Conservation (phyloP, 2,888 invertebrate genomes). For the Drosophila pegasa region DNA sequence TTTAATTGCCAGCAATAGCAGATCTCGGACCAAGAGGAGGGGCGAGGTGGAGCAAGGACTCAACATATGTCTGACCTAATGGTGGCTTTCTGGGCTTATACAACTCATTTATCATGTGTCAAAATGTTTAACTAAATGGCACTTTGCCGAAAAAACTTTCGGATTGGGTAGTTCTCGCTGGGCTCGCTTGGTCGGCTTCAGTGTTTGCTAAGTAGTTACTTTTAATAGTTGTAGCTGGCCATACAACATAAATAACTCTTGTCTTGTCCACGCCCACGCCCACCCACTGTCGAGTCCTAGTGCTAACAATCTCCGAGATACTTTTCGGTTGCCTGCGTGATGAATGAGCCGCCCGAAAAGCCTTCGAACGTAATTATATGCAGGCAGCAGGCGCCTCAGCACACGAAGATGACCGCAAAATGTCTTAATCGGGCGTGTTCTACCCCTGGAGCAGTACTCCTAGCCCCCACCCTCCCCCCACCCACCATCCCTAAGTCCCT, state of each 20-base stretch:
- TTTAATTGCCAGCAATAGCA: slow-evolving; percentile 67
- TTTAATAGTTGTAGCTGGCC: slow-evolving; percentile 72
- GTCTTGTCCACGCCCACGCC: slow-evolving; percentile 17
- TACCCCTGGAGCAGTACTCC: background rate
- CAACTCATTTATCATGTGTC: slow-evolving; percentile 80
- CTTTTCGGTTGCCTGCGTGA: slow-evolving; percentile 61
- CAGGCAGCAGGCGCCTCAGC: slow-evolving; percentile 44
- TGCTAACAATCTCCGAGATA: slow-evolving; percentile 77
- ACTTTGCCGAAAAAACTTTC: slow-evolving; percentile 77
- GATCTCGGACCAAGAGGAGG: slow-evolving; percentile 13
- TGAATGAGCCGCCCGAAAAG: slow-evolving; percentile 41
- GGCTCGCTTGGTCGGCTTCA: slow-evolving; percentile 12
- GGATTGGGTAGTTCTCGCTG: background rate
- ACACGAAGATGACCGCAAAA: slow-evolving; percentile 63
- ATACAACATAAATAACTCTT: slow-evolving; percentile 73
- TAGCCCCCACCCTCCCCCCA: no score
- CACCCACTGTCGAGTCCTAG: slow-evolving; percentile 43
- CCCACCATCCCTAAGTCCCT: background rate
- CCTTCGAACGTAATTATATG: slow-evolving; percentile 67
- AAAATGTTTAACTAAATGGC: slow-evolving; percentile 81
- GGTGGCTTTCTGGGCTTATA: slow-evolving; percentile 48
- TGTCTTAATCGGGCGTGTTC: slow-evolving; percentile 67
- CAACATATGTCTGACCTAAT: slow-evolving; percentile 56
- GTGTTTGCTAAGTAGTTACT: slow-evolving; percentile 81
- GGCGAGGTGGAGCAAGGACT: background rate